Conservation (phyloP, 2,797 vertebrate genomes). For the Catamblyrhynchus diadema region DNA sequence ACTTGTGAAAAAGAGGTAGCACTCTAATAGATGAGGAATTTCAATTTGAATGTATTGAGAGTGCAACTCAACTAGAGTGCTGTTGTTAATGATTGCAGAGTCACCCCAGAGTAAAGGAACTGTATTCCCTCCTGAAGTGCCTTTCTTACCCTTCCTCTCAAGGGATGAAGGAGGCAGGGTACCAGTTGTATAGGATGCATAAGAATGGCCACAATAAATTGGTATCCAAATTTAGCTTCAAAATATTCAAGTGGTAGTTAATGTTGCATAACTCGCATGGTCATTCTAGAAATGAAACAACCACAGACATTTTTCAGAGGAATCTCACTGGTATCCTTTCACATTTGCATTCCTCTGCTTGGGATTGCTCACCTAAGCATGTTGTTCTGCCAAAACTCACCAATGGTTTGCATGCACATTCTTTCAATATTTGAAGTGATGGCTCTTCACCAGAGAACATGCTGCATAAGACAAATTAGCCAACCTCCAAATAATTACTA, state of each 20-base stretch:
- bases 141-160: neutral
- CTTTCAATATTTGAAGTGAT: neutral
- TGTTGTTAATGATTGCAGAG: constrained; percentile 14
- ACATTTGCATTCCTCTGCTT: neutral
- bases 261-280: neutral
- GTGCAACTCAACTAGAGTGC: neutral
- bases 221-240: neutral
- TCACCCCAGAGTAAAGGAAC: neutral
- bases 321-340: neutral
- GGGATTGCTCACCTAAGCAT: neutral
- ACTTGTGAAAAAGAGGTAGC: constrained; percentile 1
- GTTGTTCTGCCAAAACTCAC: neutral
- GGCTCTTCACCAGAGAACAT: neutral
- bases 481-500: neutral
- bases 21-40: neutral
- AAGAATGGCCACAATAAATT: neutral
- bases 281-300: neutral
- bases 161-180: neutral
- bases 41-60: neutral
- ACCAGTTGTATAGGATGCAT: neutral
- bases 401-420: neutral
- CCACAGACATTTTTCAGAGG: neutral
- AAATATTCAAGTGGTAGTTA: neutral
- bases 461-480: neutral
- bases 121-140: neutral